Evolutionary conservation across 2,888 invertebrate species (phyloP).

Genomic region (Macrophya annulata): DNA sequence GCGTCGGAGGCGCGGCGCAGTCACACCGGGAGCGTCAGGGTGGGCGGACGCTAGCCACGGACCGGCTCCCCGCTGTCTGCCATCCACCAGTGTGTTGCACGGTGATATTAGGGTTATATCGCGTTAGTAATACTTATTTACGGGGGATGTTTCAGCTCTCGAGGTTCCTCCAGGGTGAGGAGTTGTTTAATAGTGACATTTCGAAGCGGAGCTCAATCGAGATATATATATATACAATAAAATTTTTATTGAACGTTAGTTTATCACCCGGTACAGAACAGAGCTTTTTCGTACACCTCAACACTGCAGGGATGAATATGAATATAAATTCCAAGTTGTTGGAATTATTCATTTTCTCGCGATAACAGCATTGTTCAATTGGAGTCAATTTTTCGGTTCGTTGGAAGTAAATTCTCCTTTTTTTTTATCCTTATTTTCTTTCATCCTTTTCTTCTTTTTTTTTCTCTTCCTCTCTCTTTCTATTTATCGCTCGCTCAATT

Average conservation of each 20-base stretch:
- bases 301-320: not conserved
- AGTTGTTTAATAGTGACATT: not conserved
- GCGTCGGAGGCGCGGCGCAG: slow-evolving; percentile 72
- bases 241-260: not conserved
- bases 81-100: slow-evolving; percentile 74
- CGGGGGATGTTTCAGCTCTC: slow-evolving; percentile 16
- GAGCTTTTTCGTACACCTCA: not conserved
- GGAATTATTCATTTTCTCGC: slow-evolving; percentile 38
- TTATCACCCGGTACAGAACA: not conserved
- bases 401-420: not conserved
- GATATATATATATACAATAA: not conserved
- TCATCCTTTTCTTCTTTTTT: not conserved
- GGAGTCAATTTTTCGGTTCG: slow-evolving; percentile 19
- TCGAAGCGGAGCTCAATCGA: slow-evolving; percentile 2
- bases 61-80: slow-evolving; percentile 78
- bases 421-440: not conserved
- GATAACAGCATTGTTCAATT: slow-evolving; percentile 32
- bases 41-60: slow-evolving; percentile 75
- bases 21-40: slow-evolving; percentile 78
- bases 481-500: slow-evolving; percentile 12
- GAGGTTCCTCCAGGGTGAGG: slow-evolving; percentile 4
- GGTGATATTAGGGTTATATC: slow-evolving; percentile 66
- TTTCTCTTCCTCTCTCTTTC: not conserved
- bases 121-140: slow-evolving; percentile 24
- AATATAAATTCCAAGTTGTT: not conserved